phyloP scores from a whole-genome alignment of 1,140 invertebrate genomes.

The Agraylea sexmaculata region DNA sequence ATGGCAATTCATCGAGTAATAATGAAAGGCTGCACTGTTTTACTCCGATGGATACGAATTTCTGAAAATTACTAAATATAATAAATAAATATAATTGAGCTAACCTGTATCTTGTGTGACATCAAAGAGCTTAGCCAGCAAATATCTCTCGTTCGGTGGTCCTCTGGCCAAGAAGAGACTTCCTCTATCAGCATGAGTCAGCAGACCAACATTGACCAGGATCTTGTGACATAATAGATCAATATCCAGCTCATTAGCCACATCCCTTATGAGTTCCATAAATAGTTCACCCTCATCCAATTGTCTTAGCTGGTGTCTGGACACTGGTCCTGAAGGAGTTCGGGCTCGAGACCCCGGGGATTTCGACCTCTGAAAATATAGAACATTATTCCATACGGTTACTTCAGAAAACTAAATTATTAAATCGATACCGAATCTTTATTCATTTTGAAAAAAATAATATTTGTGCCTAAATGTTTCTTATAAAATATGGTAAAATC shows the following conservation, averaged over 20 bases:
- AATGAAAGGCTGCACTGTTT: no score
- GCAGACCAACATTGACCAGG: conserved; percentile 75
- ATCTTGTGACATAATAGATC: conserved; percentile 90
- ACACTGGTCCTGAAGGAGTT: conserved; percentile 30
- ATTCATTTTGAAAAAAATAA: no score
- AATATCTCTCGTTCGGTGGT: conserved; percentile 52
- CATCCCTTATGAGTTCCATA: conserved; percentile 87
- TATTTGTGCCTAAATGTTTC: no score
- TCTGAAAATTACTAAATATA: no score
- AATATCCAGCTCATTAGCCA: conserved; percentile 87
- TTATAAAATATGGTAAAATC: no score
- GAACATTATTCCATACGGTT: conserved; percentile 11
- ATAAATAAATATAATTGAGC: no score
- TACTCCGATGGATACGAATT: no score
- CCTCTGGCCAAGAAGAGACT: conserved; percentile 80
- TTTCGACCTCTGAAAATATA: conserved; percentile 36
- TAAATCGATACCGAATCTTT: conserved; percentile 6
- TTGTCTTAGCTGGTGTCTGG: conserved; percentile 46
- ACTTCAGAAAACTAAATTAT: conserved; percentile 11
- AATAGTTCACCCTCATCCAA: conserved; percentile 73
- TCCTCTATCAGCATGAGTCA: conserved; percentile 78
- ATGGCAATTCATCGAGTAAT: no score
- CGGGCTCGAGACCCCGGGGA: conserved; percentile 41
- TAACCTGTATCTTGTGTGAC: conserved; percentile 75
- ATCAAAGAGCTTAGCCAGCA: conserved; percentile 86